A percentile compares a stretch with the other conserved stretches of the same genome.
Evolutionary conservation across 2,888 invertebrate species (phyloP).

Genomic region (Platynereis dumerilii): DNA sequence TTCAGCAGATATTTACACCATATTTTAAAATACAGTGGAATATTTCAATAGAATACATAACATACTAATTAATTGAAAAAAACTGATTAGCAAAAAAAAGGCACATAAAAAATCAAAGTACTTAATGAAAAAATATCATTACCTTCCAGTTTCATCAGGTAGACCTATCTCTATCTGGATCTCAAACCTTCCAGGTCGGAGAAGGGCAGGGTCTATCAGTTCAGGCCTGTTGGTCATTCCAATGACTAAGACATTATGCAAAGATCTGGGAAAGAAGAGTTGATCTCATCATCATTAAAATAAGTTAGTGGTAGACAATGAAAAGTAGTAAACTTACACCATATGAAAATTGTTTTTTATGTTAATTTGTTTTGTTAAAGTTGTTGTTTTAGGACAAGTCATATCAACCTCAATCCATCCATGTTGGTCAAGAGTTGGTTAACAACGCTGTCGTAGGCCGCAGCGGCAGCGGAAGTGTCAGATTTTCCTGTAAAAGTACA

Average conservation of each 20-base stretch:
- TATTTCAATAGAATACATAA: too few relatives aligned
- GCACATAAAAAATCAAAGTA: too few relatives aligned
- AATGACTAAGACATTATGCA: slow-evolving; percentile 28
- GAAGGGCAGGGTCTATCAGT: slow-evolving; percentile 26
- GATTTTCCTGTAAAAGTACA: slow-evolving; percentile 20
- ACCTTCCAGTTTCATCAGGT: slow-evolving; percentile 25
- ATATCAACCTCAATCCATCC: slow-evolving; percentile 26
- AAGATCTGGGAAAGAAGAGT: slow-evolving; percentile 8
- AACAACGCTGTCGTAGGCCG: slow-evolving; percentile 28
- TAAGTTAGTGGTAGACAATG: too few relatives aligned
- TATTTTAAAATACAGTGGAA: too few relatives aligned
- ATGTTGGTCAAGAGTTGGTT: slow-evolving; percentile 31
- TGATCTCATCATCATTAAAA: too few relatives aligned
- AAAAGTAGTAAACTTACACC: too few relatives aligned
- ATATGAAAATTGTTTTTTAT: too few relatives aligned
- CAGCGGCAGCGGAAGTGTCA: slow-evolving; percentile 23
- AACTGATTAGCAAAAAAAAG: too few relatives aligned
- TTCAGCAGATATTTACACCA: too few relatives aligned
- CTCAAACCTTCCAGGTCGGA: slow-evolving; percentile 29
- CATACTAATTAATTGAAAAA: too few relatives aligned
- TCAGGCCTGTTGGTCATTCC: slow-evolving; percentile 28
- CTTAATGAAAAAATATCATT: too few relatives aligned
- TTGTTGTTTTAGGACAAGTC: neutral
- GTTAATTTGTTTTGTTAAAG: too few relatives aligned
- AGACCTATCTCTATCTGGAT: slow-evolving; percentile 24